Percentiles rank a stretch among this genome's conserved stretches.
Conservation (phyloP, 64 coral and sea anemone species). For the Orbicella faveolata region DNA sequence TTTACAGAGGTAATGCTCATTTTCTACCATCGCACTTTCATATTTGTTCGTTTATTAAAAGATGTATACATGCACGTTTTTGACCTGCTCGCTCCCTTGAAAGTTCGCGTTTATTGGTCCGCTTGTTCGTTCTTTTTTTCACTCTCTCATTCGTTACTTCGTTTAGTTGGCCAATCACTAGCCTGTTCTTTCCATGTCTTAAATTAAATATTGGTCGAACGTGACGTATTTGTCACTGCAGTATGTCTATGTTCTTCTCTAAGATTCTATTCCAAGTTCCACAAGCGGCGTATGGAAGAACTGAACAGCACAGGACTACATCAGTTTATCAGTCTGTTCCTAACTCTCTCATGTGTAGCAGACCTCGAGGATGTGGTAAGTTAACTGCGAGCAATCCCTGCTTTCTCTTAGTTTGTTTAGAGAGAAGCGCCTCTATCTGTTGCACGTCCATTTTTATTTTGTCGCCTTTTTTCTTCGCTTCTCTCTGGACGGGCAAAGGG, state of each 20-base stretch:
- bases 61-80: too few species aligned
- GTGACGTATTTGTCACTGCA: neutral
- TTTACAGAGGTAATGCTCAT: too few species aligned
- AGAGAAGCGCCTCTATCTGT: too few species aligned
- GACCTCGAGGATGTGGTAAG: constrained; percentile 97
- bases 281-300: constrained; percentile 94
- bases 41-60: too few species aligned
- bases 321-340: constrained; percentile 84
- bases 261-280: constrained; percentile 98
- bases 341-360: constrained; percentile 84
- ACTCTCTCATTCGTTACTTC: too few species aligned
- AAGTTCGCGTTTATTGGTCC: too few species aligned
- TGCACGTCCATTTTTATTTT: too few species aligned
- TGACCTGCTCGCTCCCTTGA: too few species aligned
- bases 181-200: neutral
- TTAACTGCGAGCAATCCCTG: neutral
- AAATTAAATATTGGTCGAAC: neutral
- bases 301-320: constrained; percentile 75
- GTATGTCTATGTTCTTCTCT: neutral
- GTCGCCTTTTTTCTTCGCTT: too few species aligned
- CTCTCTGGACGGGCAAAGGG: too few species aligned
- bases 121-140: too few species aligned
- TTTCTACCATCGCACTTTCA: too few species aligned
- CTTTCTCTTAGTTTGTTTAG: neutral
- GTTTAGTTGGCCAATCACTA: neutral